phyloP scores from a whole-genome alignment of 2,888 invertebrate species.

The Eurytoma adleriae region DNA sequence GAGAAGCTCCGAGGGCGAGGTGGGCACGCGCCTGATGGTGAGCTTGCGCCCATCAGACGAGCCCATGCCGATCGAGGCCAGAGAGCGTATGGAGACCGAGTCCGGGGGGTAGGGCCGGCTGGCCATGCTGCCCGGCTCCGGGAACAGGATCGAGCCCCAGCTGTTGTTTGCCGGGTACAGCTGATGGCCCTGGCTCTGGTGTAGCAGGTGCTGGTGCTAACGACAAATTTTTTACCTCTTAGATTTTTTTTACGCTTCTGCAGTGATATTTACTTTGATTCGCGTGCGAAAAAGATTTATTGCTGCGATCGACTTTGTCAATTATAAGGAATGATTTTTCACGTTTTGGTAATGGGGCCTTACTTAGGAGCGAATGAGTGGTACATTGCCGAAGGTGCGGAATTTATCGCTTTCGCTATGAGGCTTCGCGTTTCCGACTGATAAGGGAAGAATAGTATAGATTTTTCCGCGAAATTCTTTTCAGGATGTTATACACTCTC shows the following conservation, averaged over 20 bases:
- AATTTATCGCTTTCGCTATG: too few species aligned
- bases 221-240: neutral
- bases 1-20: slow-evolving; percentile 90
- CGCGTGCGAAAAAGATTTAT: neutral
- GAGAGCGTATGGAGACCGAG: slow-evolving; percentile 86
- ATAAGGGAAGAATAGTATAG: too few species aligned
- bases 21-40: slow-evolving; percentile 89
- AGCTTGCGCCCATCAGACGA: slow-evolving; percentile 92
- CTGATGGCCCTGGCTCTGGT: slow-evolving; percentile 54
- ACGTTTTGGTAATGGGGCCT: too few species aligned
- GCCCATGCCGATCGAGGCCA: slow-evolving; percentile 92
- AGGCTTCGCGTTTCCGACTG: too few species aligned
- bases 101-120: slow-evolving; percentile 74
- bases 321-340: too few species aligned
- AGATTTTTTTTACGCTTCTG: neutral
- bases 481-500: too few species aligned
- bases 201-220: slow-evolving; percentile 15
- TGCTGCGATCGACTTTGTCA: too few species aligned
- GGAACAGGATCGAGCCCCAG: slow-evolving; percentile 78
- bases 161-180: slow-evolving; percentile 64
- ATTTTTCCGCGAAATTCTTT: too few species aligned
- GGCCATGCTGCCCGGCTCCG: slow-evolving; percentile 79
- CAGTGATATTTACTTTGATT: neutral
- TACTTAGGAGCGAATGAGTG: too few species aligned
- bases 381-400: too few species aligned